Evolutionary conservation across 2,888 invertebrate genomes (phyloP), one percentile per base, ranked within the genome.

Genomic region (Drosophila pseudotakahashii): DNA sequence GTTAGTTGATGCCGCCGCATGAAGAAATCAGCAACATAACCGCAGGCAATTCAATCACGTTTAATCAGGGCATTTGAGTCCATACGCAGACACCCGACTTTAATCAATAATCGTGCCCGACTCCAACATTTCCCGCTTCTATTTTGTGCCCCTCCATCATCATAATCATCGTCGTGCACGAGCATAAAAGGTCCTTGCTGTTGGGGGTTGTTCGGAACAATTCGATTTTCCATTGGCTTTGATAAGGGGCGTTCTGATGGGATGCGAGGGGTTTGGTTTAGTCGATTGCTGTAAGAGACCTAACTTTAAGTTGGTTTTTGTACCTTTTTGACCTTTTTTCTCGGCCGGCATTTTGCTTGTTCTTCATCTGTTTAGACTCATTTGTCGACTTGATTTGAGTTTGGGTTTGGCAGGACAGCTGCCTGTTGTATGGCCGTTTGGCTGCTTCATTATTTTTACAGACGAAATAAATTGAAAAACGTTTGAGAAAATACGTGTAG

Each of bases 391-490:
- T 79, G 78, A 71, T 73, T 75, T 72, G 78, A 82, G 80, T 77
- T 77, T 78, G 81, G 77, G 73, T 76, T 57, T 45, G 60, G 23
- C 60, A 48, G 50, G 54, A 55, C 72, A 68, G 45, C 53, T 71
- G 71, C 47, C 71, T 70, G 45, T 48, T 59, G 30, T 45, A 58
- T 44, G 63, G 39, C 39, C 45, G 61, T 66, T 5, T 63, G 59
- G 48, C 53, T 63, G 64, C 73, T 72, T 81, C 73, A 84, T 84
- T 77, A 75, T 84, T 77, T 75, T 74, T 57, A 62, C 74, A 80
- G 78, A 76, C 71, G 68, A 85, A 88, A 88, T 86, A 88, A 83
- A 84, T 84, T 80, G 87, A 83, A 84, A 88, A 84, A 72, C 72
- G 83, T 85, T 82, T 68, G 26, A 16, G 34, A 53, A 58, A 80